Percentiles rank a stretch among this genome's conserved stretches.
Evolutionary conservation across 1,140 invertebrate genomes (phyloP).

Genomic region (Drosophila bifasciata): DNA sequence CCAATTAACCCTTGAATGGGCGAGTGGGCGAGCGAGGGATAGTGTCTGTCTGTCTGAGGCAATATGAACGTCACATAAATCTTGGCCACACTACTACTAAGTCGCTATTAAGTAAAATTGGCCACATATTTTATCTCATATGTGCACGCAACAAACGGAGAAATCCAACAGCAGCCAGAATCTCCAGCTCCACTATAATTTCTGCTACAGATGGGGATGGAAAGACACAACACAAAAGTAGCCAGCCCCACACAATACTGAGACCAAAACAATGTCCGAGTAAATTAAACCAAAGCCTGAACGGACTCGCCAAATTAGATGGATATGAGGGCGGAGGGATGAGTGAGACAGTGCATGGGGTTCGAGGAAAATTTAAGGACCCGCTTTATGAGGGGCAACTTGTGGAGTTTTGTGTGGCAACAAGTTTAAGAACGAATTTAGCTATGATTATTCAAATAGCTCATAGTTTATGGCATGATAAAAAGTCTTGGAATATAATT

Average conservation of each 20-base stretch:
- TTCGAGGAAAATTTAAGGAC: conserved; percentile 2
- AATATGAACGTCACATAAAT: conserved; percentile 83
- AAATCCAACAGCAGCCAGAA: not conserved
- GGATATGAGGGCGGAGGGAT: not conserved
- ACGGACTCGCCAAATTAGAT: conserved; percentile 30
- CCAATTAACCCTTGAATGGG: conserved; percentile 66
- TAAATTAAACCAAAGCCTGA: conserved; percentile 44
- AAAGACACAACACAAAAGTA: not conserved
- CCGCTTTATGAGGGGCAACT: no score
- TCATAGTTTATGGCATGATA: no score
- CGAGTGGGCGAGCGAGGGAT: conserved; percentile 20
- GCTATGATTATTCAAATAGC: no score
- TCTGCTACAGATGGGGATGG: not conserved
- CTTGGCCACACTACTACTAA: conserved; percentile 79
- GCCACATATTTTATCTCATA: conserved; percentile 80
- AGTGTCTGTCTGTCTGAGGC: conserved; percentile 34
- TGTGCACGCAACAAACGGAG: conserved; percentile 61
- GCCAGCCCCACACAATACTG: not conserved
- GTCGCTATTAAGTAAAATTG: conserved; percentile 82
- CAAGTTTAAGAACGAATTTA: no score
- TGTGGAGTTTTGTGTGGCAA: no score
- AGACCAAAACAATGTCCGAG: conserved; percentile 32
- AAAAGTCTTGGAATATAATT: no score
- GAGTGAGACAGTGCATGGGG: not conserved
- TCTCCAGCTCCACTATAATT: no score